Conservation (phyloP, 1,140 invertebrate genomes). For the Bradysia coprophila region DNA sequence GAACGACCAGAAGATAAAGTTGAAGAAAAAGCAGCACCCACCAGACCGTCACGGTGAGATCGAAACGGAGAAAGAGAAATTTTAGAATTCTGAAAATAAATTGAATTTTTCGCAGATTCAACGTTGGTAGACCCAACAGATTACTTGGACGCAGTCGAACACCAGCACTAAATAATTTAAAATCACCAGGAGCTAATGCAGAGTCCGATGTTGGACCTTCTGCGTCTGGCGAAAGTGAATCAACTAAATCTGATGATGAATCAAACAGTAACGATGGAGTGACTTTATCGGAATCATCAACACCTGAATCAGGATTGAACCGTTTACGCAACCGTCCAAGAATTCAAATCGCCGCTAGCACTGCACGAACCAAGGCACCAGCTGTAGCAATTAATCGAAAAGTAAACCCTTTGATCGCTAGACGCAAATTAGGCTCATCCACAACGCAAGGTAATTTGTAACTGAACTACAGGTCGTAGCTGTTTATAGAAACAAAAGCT, state of each 20-base stretch:
- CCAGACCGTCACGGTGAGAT: constrained; percentile 18
- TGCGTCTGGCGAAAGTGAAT: constrained; percentile 2
- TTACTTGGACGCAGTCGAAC: constrained; percentile 11
- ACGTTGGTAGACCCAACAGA: constrained; percentile 9
- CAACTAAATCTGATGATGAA: constrained; percentile 1
- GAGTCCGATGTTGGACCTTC: too few species aligned
- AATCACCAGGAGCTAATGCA: too few species aligned
- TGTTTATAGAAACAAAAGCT: neutral
- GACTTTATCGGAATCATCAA: constrained; percentile 4
- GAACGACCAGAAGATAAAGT: constrained; percentile 11
- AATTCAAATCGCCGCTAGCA: constrained; percentile 18
- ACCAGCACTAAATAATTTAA: neutral
- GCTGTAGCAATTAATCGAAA: constrained; percentile 14
- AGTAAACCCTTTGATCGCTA: constrained; percentile 20
- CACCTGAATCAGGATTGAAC: constrained; percentile 13
- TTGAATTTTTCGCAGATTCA: too few species aligned
- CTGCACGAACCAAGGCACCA: constrained; percentile 11
- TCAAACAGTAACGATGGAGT: constrained; percentile 6
- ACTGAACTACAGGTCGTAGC: neutral
- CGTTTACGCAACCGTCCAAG: constrained; percentile 20
- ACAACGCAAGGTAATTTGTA: constrained; percentile 8
- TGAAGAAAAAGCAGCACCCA: constrained; percentile 5
- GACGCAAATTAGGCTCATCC: constrained; percentile 15
- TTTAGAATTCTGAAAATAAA: too few species aligned
- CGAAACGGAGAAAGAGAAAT: too few species aligned